Evolutionary conservation across 37 sponge, comb jelly and placozoan genomes (phyloP).

Genomic region (Aplysina aerophoba): DNA sequence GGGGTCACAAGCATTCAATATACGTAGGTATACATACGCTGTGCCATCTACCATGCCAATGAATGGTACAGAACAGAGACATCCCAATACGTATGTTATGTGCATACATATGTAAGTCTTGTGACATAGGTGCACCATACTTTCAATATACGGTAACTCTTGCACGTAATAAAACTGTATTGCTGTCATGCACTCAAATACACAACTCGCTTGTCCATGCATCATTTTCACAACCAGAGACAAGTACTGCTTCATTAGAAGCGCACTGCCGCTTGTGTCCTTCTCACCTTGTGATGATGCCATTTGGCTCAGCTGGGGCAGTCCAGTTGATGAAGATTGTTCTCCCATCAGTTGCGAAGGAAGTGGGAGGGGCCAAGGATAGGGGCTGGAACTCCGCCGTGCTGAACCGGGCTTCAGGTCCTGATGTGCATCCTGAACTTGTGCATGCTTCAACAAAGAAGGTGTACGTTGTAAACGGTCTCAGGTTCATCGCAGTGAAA

Average conservation of each 20-base stretch:
- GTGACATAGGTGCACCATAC: too few species aligned
- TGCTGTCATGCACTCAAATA: too few species aligned
- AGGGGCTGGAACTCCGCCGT: conserved; percentile 25
- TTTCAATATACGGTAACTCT: too few species aligned
- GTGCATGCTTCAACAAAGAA: conserved; percentile 70
- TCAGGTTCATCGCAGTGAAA: neutral
- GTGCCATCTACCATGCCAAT: neutral
- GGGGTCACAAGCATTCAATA: neutral
- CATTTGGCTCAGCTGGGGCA: conserved; percentile 75
- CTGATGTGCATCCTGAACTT: conserved; percentile 56
- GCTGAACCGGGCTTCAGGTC: neutral
- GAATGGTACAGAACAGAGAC: too few species aligned
- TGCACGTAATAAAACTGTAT: too few species aligned
- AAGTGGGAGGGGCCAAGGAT: conserved; percentile 1
- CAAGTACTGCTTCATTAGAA: too few species aligned
- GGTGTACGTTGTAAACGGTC: conserved; percentile 49
- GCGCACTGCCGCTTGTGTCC: neutral
- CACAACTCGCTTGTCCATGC: too few species aligned
- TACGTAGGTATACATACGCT: neutral
- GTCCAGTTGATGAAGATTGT: conserved; percentile 63
- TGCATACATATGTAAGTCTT: too few species aligned
- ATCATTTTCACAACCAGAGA: neutral
- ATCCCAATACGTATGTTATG: too few species aligned
- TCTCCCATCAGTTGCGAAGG: conserved; percentile 8
- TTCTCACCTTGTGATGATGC: conserved; percentile 65